phyloP scores from a whole-genome alignment of 2,888 invertebrate genomes.

The Cataglyphis rosenhaueri region DNA sequence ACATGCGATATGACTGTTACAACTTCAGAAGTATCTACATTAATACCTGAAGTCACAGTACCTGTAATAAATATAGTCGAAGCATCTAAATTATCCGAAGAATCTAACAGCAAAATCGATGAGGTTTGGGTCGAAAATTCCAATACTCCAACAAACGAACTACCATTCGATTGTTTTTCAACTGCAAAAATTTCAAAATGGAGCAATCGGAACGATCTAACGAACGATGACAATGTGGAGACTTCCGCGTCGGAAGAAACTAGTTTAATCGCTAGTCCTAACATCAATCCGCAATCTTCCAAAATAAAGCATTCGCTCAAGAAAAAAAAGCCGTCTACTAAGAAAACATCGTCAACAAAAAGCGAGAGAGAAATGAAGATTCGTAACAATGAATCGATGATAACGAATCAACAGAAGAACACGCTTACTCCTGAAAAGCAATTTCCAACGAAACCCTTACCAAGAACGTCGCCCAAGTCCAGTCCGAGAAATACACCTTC shows the following conservation, averaged over 20 bases:
- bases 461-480: constrained; percentile 64
- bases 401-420: constrained; percentile 51
- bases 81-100: constrained; percentile 41
- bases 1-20: constrained; percentile 17
- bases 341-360: constrained; percentile 56
- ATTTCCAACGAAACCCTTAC: neutral
- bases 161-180: constrained; percentile 59
- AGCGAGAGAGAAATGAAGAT: constrained; percentile 37
- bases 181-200: constrained; percentile 79
- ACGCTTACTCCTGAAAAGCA: constrained; percentile 49
- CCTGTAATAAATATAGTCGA: constrained; percentile 74
- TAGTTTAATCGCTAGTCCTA: constrained; percentile 63
- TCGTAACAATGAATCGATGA: constrained; percentile 49
- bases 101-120: constrained; percentile 3
- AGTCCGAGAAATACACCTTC: constrained; percentile 77
- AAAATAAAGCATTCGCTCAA: constrained; percentile 80
- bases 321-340: constrained; percentile 79
- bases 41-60: constrained; percentile 51
- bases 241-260: constrained; percentile 66
- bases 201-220: constrained; percentile 79
- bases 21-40: constrained; percentile 44
- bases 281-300: constrained; percentile 74
- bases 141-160: constrained; percentile 80
- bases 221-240: constrained; percentile 75
- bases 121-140: constrained; percentile 73